A percentile compares a stretch with the other conserved stretches of the same genome.
Conservation (phyloP, 2,797 vertebrate genomes). For the Paguma larvata region DNA sequence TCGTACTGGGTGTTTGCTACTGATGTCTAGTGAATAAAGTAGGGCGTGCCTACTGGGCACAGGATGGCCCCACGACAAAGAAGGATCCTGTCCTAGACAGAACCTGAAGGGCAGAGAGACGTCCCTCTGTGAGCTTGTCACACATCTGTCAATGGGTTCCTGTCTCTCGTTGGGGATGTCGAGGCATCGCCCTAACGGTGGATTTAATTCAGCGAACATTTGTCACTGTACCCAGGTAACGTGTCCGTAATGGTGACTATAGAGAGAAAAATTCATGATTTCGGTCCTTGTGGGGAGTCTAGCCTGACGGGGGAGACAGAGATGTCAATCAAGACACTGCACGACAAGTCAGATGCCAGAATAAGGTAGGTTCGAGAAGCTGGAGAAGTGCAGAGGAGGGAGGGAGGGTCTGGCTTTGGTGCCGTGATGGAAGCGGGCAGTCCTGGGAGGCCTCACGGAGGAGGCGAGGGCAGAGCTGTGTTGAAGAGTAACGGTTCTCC, state of each 20-base stretch:
- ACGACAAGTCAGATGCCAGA: not conserved
- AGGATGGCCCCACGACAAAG: not conserved
- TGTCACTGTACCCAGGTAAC: not conserved
- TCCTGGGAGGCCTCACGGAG: not conserved
- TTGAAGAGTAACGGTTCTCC: not conserved
- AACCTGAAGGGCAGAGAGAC: not conserved
- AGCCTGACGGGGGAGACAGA: not conserved
- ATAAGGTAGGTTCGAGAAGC: not conserved
- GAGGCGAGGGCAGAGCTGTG: not conserved
- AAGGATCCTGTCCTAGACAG: not conserved
- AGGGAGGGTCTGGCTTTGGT: not conserved
- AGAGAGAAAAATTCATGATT: not conserved
- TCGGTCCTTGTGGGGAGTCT: not conserved
- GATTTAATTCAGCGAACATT: not conserved
- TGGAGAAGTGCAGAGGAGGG: not conserved
- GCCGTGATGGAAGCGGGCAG: not conserved
- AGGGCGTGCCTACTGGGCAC: too few relatives aligned
- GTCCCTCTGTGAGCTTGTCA: not conserved
- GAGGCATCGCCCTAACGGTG: not conserved
- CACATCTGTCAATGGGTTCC: not conserved
- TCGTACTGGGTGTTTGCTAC: not conserved
- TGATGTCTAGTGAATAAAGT: not conserved
- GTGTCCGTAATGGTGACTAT: not conserved
- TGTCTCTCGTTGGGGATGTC: not conserved
- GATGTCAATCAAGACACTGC: not conserved